phyloP scores from a whole-genome alignment of 2,113 vertebrate genomes.

The Zosterops pallidus region DNA sequence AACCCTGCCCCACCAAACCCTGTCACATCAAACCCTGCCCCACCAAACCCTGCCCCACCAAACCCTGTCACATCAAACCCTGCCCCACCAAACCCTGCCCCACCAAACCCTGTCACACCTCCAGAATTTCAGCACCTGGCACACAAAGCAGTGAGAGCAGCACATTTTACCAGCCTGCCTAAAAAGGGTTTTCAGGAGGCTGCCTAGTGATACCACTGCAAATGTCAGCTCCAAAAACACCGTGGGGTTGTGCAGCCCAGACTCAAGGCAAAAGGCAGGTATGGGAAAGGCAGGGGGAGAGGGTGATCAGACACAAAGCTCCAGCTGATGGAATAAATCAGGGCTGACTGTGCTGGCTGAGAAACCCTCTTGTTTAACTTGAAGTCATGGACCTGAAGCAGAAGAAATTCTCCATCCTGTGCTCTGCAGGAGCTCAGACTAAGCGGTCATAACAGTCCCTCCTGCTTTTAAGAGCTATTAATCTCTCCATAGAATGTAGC shows the following conservation, averaged over 20 bases:
- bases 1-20: background rate
- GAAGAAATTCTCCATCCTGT: conserved; percentile 57
- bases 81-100: background rate
- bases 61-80: background rate
- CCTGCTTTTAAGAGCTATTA: conserved; percentile 58
- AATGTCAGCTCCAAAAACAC: background rate
- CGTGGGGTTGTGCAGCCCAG: background rate
- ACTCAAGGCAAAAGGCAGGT: background rate
- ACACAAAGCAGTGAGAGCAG: background rate
- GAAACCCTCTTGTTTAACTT: conserved; percentile 20
- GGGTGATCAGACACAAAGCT: background rate
- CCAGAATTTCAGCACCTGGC: background rate
- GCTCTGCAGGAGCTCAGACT: conserved; percentile 61
- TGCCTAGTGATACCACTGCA: rapidly evolving
- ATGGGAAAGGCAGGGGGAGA: background rate
- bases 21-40: background rate
- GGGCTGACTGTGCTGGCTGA: conserved; percentile 21
- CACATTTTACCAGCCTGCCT: background rate
- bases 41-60: background rate
- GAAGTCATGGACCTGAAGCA: background rate
- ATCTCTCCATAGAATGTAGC: conserved; percentile 34
- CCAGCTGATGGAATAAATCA: conserved; percentile 26
- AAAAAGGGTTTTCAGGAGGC: background rate
- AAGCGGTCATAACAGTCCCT: conserved; percentile 54
- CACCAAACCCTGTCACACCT: background rate